phyloP scores from a whole-genome alignment of 2,113 vertebrate species.

The Trinectes maculatus region DNA sequence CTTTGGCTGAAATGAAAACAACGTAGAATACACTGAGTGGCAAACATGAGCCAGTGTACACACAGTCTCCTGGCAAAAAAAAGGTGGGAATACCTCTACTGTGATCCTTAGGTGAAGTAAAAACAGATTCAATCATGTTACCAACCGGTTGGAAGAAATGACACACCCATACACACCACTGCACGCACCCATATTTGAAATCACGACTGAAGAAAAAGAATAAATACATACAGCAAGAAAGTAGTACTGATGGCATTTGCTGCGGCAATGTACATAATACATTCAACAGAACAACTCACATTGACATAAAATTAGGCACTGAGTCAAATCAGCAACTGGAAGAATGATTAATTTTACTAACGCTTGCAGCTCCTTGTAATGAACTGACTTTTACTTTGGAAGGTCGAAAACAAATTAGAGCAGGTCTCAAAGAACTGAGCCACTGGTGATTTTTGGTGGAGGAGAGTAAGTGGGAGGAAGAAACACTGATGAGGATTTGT shows the following conservation, averaged over 20 bases:
- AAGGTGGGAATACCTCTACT: slow-evolving; percentile 22
- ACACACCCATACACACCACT: not conserved
- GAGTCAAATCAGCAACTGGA: slow-evolving; percentile 41
- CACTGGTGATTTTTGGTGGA: slow-evolving; percentile 23
- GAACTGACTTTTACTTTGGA: slow-evolving; percentile 24
- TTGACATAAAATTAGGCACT: slow-evolving; percentile 45
- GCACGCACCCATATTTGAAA: slow-evolving; percentile 52
- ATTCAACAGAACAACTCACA: slow-evolving; percentile 74
- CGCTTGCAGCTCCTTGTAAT: slow-evolving; percentile 45
- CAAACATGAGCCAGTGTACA: slow-evolving; percentile 32
- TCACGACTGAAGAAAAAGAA: slow-evolving; percentile 48
- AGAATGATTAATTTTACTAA: slow-evolving; percentile 47
- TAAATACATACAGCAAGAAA: slow-evolving; percentile 50
- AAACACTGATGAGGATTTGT: slow-evolving; percentile 83
- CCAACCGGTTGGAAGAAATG: slow-evolving; percentile 10
- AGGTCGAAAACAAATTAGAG: slow-evolving; percentile 18
- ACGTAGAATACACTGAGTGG: slow-evolving; percentile 39
- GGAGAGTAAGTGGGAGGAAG: slow-evolving; percentile 32
- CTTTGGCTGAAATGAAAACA: slow-evolving; percentile 76
- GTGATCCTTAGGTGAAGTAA: slow-evolving; percentile 33
- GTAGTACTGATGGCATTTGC: slow-evolving; percentile 47
- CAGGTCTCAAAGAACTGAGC: slow-evolving; percentile 22
- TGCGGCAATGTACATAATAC: slow-evolving; percentile 63
- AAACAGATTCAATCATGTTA: slow-evolving; percentile 51
- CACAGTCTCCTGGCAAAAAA: slow-evolving; percentile 52